Percentiles rank a stretch among this genome's conserved stretches.
phyloP scores from a whole-genome alignment of 2,113 vertebrate genomes.

The Xenus cinereus region DNA sequence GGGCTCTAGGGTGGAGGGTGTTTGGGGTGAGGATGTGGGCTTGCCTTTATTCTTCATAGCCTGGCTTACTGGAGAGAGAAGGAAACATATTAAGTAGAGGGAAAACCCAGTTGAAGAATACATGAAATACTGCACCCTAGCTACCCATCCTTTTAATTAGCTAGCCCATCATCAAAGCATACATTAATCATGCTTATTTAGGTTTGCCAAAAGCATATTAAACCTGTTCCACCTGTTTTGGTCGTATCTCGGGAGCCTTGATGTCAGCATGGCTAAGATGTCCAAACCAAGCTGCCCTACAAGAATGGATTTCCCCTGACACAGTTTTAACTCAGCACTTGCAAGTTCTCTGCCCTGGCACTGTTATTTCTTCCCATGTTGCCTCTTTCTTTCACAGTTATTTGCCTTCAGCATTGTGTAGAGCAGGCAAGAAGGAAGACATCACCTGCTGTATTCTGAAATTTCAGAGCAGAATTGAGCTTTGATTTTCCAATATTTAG shows the following conservation, averaged over 20 bases:
- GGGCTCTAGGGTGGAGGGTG: not conserved
- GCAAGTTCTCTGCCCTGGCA: not conserved
- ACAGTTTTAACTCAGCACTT: not conserved
- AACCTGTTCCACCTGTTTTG: not conserved
- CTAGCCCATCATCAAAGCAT: not conserved
- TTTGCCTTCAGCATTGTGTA: not conserved
- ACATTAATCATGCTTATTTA: not conserved
- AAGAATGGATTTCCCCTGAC: not conserved
- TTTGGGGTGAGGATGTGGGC: not conserved
- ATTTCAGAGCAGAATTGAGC: not conserved
- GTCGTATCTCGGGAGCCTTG: not conserved
- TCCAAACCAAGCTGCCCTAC: not conserved
- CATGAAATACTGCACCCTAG: not conserved
- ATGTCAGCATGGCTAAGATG: not conserved
- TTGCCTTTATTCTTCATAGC: not conserved
- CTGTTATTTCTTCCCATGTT: not conserved
- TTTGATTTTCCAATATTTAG: not conserved
- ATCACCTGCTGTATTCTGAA: fast-evolving
- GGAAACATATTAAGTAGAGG: not conserved
- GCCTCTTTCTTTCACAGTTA: not conserved
- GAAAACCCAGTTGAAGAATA: not conserved
- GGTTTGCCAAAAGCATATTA: not conserved
- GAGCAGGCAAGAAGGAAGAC: not conserved
- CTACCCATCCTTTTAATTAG: conserved; percentile 33
- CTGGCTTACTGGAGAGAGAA: not conserved